Base-by-base conservation (phyloP, 2,797 vertebrate species). In the Cottoperca gobio region DNA sequence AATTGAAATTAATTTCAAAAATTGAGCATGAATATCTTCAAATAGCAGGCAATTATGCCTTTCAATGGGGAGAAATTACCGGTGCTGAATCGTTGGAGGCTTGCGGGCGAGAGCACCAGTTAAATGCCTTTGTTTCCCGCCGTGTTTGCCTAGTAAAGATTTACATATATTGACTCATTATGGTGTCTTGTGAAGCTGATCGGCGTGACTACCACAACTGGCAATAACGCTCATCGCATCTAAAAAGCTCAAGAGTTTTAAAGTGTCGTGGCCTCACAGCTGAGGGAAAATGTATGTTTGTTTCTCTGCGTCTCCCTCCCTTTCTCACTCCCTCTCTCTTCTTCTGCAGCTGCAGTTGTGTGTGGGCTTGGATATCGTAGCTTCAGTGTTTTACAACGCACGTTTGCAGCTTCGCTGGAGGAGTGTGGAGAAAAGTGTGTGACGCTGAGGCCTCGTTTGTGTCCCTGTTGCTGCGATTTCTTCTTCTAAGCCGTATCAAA, bases 1-100 rank as follows among this genome's bases (percentile, higher is more conserved):
- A 99, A 99, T 99, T 99, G 97, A 99, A 99, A 99, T 99, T 99
- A 99, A 99, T 99, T 99, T 99, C 97, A 99, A 99, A 99, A 99
- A 99, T 99, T 99, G 98, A 99, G 98, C 98, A 99, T 99, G 97
- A 99, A 99, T 99, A 99, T 99, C 97, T 98, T 99, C 97, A 99
- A 99, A 99, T 99, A 99, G 98, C 97, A 97, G 98, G 97, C 98
- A 99, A 99, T 99, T 99, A 99, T 98, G 97, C 97, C 97, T 99
- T 99, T 99, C 97, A 99, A 99, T 99, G 97, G 98, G 97, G 97
- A 99, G 97, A 99, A 99, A 99, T 99, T 99, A 99, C 99, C 97
- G 96, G 96, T 96, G 97, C 97, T 98, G 98, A 99, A 98, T 98
- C 87, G 97, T 96, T 97, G 96, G 97, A 98, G 97, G 97, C 97